Conservation (phyloP, 2,888 invertebrate species). For the Drosophila tripunctata region DNA sequence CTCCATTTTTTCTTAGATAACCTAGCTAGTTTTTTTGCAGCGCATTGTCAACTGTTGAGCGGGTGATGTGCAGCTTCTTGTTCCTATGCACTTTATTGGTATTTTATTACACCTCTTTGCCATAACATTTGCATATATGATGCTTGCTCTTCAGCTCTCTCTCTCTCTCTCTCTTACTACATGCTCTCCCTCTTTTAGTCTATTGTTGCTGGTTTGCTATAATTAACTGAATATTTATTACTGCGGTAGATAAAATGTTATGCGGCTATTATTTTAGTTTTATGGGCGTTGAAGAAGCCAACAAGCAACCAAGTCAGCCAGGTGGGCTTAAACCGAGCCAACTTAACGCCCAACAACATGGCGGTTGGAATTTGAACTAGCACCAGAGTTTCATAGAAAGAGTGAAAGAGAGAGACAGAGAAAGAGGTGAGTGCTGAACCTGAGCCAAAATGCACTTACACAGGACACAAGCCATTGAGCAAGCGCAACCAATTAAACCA, state of each 20-base stretch:
- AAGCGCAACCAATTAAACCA: slow-evolving; percentile 61
- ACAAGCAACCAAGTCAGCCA: slow-evolving; percentile 22
- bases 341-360: slow-evolving; percentile 28
- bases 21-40: background rate
- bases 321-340: slow-evolving; percentile 63
- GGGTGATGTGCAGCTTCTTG: background rate
- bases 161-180: background rate
- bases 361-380: slow-evolving; percentile 29
- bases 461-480: slow-evolving; percentile 65
- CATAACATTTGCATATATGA: slow-evolving; percentile 24
- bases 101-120: slow-evolving; percentile 15
- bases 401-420: background rate
- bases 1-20: background rate
- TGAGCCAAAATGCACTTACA: slow-evolving; percentile 25
- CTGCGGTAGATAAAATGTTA: slow-evolving; percentile 80
- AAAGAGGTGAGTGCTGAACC: background rate
- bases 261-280: slow-evolving; percentile 79
- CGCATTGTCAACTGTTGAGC: background rate
- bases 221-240: slow-evolving; percentile 78
- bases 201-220: slow-evolving; percentile 50
- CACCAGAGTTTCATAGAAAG: background rate
- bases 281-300: slow-evolving; percentile 66
- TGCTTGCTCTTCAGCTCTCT: background rate
- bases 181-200: background rate
- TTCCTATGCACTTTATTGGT: slow-evolving; percentile 6